Base-by-base conservation (phyloP, 2,888 invertebrate genomes). In the Trichogramma dendrolimi region DNA sequence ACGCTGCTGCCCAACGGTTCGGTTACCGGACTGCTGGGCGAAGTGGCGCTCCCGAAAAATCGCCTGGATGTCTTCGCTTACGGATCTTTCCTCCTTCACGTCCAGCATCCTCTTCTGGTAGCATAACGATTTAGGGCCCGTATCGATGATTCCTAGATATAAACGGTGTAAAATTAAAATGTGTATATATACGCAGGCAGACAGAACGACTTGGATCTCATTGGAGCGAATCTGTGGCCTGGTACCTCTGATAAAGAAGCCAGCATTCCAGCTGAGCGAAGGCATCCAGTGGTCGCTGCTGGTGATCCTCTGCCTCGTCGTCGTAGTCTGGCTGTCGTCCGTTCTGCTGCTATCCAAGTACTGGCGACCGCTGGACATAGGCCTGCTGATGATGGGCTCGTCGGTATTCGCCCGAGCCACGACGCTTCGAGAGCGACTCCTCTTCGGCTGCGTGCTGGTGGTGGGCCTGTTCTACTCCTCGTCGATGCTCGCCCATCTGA, bases 381-480 rank as follows among this genome's bases (percentile, higher is more conserved):
- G n/a, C 4, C 6, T 54, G 2, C 39, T 54, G 4, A 54, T 61
- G 4, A 42, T 61, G 4, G 61, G 57, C 0, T 43, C 58, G 4
- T n/a, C 57, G 0, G 42, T 44, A 5, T 11, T 38, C n/a, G 27
- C 40, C 0, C 53, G 40, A 3, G 57, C 61, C 1, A 27, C 1
- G 2, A 42, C 10, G 2, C 43, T 61, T 5, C 47, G 46, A 4
- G 54, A 58, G 7, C 42, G 57, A 40, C n/a, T 61, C 8, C 8
- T 61, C 7, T 61, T 41, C 38, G 61, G 49, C 1, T 58, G 47
- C 38, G n/a, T 58, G n/a, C 10, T 57, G 6, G 38, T 58, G 0
- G 41, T 61, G 6, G 53, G 57, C 3, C 5, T 61, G 7, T 48
- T 61, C 40, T 61, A 61, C 49, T 57, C 61, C 4, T 54, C 65